These are phyloP conservation scores for Lepidurus apus DNA, from an alignment of 1,140 invertebrate species.

Conservation along the genomic window DNA sequence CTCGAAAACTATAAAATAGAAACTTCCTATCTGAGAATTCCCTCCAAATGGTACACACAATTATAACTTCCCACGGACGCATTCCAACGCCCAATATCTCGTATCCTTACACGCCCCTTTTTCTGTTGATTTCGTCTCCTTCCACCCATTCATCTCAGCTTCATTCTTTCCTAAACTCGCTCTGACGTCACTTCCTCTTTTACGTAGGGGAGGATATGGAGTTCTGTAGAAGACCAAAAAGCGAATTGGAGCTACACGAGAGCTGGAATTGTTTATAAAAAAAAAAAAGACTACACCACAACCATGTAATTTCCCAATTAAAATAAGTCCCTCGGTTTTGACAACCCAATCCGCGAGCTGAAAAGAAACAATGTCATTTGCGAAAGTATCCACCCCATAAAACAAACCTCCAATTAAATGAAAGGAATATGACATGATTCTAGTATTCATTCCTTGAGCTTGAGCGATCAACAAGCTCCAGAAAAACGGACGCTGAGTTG, in stretches of 20 bases:
- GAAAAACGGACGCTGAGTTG: not conserved
- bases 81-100: slow-evolving; percentile 14
- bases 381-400: too few relatives aligned
- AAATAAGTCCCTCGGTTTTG: too few relatives aligned
- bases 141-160: not conserved
- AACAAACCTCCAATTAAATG: not conserved
- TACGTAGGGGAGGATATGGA: not conserved
- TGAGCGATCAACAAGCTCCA: not conserved
- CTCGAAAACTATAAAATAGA: not conserved
- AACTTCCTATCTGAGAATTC: not conserved
- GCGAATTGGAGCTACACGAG: not conserved
- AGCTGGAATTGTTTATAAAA: too few relatives aligned
- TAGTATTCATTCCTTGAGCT: not conserved
- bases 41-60: too few relatives aligned
- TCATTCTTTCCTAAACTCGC: not conserved
- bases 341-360: too few relatives aligned
- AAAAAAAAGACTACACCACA: too few relatives aligned
- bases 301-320: too few relatives aligned
- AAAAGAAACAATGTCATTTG: too few relatives aligned
- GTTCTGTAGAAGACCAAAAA: not conserved
- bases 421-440: not conserved
- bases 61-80: not conserved
- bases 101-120: slow-evolving; percentile 14
- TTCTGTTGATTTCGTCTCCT: not conserved
- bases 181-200: slow-evolving; percentile 6